Conservation (phyloP, 2,113 vertebrate species). For the Eptatretus burgeri region DNA sequence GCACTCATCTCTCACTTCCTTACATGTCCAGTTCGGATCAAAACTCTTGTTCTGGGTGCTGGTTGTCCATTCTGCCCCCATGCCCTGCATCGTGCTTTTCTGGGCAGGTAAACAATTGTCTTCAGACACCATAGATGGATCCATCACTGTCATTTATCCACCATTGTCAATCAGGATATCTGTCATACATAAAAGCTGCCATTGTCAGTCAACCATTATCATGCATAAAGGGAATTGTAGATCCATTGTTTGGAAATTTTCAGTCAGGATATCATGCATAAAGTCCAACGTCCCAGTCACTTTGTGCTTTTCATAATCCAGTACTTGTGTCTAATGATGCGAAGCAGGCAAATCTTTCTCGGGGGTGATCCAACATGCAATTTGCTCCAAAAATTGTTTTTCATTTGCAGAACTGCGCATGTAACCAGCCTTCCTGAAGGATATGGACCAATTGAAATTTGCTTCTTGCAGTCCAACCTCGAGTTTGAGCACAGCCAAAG, state of each 20-base stretch:
- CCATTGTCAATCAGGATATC: background rate
- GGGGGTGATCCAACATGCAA: background rate
- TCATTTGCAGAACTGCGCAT: slow-evolving; percentile 24
- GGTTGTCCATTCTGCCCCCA: slow-evolving; percentile 39
- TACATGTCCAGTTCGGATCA: slow-evolving; percentile 39
- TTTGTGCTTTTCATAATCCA: background rate
- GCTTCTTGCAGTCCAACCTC: slow-evolving; percentile 32
- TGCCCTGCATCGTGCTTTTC: slow-evolving; percentile 36
- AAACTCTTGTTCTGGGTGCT: slow-evolving; percentile 30
- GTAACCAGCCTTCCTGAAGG: slow-evolving; percentile 27
- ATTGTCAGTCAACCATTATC: background rate
- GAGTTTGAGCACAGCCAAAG: slow-evolving; percentile 38
- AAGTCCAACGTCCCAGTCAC: background rate
- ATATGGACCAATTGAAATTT: slow-evolving; percentile 20
- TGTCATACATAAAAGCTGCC: background rate
- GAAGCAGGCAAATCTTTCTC: background rate
- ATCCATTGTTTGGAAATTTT: background rate
- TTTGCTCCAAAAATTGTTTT: slow-evolving; percentile 1
- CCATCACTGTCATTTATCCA: background rate
- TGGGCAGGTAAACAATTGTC: slow-evolving; percentile 20
- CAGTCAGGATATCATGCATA: slow-evolving; percentile 1
- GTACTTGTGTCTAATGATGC: background rate
- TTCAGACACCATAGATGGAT: background rate
- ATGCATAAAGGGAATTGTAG: background rate
- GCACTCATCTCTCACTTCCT: slow-evolving; percentile 63